Conservation (phyloP, 2,113 vertebrate genomes). For the Sebastes schlegelii region DNA sequence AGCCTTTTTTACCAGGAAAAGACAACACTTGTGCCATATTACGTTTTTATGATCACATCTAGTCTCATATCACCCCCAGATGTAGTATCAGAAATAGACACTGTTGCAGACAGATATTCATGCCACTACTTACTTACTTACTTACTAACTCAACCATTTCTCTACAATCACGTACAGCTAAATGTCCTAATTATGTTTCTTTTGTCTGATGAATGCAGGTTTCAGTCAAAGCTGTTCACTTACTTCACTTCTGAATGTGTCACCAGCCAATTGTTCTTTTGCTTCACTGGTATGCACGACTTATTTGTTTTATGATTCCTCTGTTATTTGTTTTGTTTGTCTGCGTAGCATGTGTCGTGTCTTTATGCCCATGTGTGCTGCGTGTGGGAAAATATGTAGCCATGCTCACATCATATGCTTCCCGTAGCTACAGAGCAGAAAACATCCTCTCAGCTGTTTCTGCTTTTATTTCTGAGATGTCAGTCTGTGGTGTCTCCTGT, state of each 20-base stretch:
- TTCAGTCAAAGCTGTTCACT: background rate
- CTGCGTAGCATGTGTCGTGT: conserved; percentile 12
- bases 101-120: too few species aligned
- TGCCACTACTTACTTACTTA: background rate
- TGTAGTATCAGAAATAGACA: too few species aligned
- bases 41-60: too few species aligned
- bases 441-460: background rate
- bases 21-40: too few species aligned
- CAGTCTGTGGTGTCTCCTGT: background rate
- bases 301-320: background rate
- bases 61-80: too few species aligned
- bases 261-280: background rate
- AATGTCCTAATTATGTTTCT: background rate
- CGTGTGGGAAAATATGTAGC: background rate
- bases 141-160: background rate
- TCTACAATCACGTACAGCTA: background rate
- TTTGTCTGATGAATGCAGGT: background rate
- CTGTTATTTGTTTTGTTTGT: background rate
- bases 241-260: background rate
- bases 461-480: conserved; percentile 1
- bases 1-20: too few species aligned
- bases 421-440: background rate
- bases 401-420: conserved; percentile 2
- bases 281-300: background rate
- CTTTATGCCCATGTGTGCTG: background rate